Conservation (phyloP, 2,888 invertebrate genomes). For the Encarsia formosa region DNA sequence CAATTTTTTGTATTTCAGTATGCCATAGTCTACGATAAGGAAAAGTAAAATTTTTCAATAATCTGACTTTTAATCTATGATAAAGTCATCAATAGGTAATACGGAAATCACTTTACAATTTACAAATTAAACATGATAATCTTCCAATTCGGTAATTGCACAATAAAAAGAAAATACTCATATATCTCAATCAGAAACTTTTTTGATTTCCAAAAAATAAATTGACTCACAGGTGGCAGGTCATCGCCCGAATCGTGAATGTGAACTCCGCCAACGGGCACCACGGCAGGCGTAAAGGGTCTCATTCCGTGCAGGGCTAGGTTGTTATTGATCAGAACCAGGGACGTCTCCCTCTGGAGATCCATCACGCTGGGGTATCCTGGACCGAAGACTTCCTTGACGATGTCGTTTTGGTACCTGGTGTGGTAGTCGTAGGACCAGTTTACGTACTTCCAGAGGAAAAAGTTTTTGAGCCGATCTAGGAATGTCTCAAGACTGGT, state of each 20-base stretch:
- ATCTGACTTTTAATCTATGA: too few relatives aligned
- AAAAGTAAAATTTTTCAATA: too few relatives aligned
- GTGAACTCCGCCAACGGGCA: conserved; percentile 59
- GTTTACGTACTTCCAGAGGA: conserved; percentile 1
- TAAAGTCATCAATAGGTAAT: too few relatives aligned
- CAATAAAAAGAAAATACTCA: too few relatives aligned
- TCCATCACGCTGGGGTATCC: conserved; percentile 32
- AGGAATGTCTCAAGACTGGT: conserved; percentile 30
- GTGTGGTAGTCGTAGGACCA: conserved; percentile 28
- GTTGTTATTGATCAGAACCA: conserved; percentile 56
- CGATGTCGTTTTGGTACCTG: conserved; percentile 22
- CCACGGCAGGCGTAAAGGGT: conserved; percentile 52
- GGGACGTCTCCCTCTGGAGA: conserved; percentile 39
- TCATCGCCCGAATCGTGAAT: conserved; percentile 27
- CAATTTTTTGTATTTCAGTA: too few relatives aligned
- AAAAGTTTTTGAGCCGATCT: conserved; percentile 37
- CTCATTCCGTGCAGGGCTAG: conserved; percentile 55
- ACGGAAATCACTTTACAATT: too few relatives aligned
- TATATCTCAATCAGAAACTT: too few relatives aligned
- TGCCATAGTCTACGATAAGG: too few relatives aligned
- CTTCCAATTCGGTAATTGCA: too few relatives aligned
- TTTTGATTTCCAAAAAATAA: neutral
- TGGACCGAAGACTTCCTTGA: conserved; percentile 35
- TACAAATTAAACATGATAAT: neutral
- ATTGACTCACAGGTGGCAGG: conserved; percentile 20